A percentile compares a stretch with the other conserved stretches of the same genome.
phyloP scores from a whole-genome alignment of 2,113 vertebrate species.

The Siniperca chuatsi region DNA sequence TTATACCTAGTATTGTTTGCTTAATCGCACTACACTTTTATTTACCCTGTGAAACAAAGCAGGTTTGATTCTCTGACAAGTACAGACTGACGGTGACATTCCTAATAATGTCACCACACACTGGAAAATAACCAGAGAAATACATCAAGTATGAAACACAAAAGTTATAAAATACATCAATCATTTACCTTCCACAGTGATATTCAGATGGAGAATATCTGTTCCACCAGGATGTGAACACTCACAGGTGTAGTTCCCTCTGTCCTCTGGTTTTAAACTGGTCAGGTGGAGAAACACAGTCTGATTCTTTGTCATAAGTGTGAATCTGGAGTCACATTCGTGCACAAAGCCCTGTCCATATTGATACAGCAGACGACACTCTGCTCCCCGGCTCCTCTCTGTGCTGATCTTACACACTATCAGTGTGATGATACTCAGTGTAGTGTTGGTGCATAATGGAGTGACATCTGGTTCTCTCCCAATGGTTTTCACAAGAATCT shows the following conservation, averaged over 20 bases:
- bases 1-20: no score
- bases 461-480: not conserved
- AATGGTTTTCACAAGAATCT: conserved; percentile 6
- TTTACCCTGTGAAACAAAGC: no score
- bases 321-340: conserved; percentile 33
- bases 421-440: fast-evolving
- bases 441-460: not conserved
- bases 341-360: fast-evolving
- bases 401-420: not conserved
- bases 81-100: no score
- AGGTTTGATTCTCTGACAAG: no score
- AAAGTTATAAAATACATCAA: no score
- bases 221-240: fast-evolving
- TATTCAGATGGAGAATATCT: not conserved
- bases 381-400: not conserved
- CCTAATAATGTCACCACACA: no score
- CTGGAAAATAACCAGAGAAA: no score
- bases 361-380: not conserved
- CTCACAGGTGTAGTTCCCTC: conserved; percentile 16
- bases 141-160: no score
- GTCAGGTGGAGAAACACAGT: conserved; percentile 41
- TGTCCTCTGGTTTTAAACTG: conserved; percentile 32
- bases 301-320: not conserved
- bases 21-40: no score
- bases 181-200: conserved; percentile 27